Conservation (phyloP, 1,140 invertebrate species). For the Ptiloglossa arizonensis region DNA sequence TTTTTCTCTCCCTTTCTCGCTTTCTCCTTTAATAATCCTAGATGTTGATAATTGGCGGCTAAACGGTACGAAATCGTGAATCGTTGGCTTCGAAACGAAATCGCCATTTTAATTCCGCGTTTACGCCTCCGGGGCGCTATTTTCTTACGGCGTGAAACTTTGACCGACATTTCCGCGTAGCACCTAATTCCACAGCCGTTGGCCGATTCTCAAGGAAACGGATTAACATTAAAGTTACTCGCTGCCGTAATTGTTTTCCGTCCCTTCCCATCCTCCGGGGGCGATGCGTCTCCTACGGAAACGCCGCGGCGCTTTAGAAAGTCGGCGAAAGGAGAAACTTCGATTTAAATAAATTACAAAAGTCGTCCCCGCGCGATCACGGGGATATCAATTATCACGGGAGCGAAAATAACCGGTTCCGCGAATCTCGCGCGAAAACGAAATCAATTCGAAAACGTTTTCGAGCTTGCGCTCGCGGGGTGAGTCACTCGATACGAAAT, state of each 20-base stretch:
- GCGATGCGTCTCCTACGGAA: background rate
- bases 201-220: slow-evolving; percentile 19
- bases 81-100: background rate
- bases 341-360: slow-evolving; percentile 27
- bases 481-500: background rate
- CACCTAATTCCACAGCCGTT: background rate
- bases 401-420: slow-evolving; percentile 8
- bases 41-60: background rate
- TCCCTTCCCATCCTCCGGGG: background rate
- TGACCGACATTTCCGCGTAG: slow-evolving; percentile 1
- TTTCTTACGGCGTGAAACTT: slow-evolving; percentile 36
- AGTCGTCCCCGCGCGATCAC: background rate
- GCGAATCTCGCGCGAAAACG: background rate
- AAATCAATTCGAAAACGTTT: background rate
- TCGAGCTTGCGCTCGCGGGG: background rate
- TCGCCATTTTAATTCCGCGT: slow-evolving; percentile 9
- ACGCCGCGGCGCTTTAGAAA: background rate
- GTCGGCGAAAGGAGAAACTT: background rate
- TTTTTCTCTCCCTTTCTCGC: background rate
- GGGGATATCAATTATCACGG: background rate
- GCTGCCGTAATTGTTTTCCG: background rate
- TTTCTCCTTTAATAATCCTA: background rate
- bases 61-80: background rate
- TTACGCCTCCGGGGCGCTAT: slow-evolving; percentile 27
- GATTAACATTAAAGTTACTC: slow-evolving; percentile 42